Percentiles rank a stretch among this genome's conserved stretches.
phyloP scores from a whole-genome alignment of 2,113 vertebrate species.

The Butorides virescens region DNA sequence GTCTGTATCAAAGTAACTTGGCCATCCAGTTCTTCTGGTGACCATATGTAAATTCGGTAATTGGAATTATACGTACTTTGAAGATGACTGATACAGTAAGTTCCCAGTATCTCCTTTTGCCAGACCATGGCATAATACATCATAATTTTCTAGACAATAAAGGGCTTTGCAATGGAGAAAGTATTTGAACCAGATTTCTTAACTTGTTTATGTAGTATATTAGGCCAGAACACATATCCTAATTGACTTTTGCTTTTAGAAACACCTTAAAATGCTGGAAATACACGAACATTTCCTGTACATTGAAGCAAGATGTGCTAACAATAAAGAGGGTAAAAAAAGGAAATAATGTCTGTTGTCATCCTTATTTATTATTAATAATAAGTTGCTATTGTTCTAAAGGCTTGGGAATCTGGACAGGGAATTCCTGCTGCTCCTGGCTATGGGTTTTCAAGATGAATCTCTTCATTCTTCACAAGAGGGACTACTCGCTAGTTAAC shows the following conservation, averaged over 20 bases:
- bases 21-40: background rate
- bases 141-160: background rate
- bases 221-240: background rate
- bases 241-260: background rate
- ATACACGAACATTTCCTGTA: background rate
- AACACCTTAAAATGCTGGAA: background rate
- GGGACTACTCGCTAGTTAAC: background rate
- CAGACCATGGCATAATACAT: background rate
- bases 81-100: background rate
- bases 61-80: background rate
- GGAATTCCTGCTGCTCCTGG: background rate
- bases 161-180: background rate
- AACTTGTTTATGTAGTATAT: background rate
- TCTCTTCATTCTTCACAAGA: background rate
- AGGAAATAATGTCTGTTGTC: background rate
- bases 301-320: background rate
- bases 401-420: background rate
- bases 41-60: background rate
- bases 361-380: background rate
- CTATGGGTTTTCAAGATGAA: background rate
- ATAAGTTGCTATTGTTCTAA: background rate
- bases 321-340: background rate
- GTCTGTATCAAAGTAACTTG: background rate
- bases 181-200: background rate
- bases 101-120: background rate